A percentile compares a stretch with the other conserved stretches of the same genome.
These are phyloP conservation scores for Tanypteryx hageni DNA, from an alignment of 2,888 invertebrate species.

Conservation along the genomic window DNA sequence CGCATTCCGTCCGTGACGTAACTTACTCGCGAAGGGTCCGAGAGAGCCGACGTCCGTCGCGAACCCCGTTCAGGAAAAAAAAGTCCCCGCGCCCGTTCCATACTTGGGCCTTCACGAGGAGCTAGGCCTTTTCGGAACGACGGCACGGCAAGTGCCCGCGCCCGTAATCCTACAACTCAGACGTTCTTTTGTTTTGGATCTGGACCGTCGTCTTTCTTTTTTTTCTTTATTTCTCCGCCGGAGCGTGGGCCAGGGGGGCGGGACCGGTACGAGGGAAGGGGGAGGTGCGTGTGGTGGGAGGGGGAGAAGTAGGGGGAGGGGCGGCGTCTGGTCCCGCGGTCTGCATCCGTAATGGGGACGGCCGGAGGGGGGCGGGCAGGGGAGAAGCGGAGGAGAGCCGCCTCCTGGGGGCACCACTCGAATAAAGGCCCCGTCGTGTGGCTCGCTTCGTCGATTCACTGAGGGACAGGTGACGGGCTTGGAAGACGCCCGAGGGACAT, in stretches of 20 bases:
- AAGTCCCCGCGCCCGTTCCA: too few species aligned
- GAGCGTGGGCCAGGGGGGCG: too few species aligned
- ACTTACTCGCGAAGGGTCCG: too few species aligned
- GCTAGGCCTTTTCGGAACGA: neutral
- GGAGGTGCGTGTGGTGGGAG: neutral
- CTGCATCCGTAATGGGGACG: constrained; percentile 16
- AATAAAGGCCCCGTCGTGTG: constrained; percentile 9
- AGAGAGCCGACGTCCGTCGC: too few species aligned
- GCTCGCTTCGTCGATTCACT: neutral
- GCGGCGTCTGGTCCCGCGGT: constrained; percentile 23
- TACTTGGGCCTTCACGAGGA: too few species aligned
- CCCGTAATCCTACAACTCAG: neutral
- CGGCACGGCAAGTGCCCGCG: neutral
- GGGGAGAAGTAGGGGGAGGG: neutral
- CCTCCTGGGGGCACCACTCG: neutral
- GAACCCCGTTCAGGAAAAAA: too few species aligned
- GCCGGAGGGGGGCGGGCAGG: neutral
- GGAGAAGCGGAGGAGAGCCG: neutral
- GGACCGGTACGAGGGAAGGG: too few species aligned
- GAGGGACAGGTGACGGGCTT: neutral
- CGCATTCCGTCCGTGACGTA: too few species aligned
- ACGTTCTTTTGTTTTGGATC: constrained; percentile 4
- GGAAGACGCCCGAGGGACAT: neutral
- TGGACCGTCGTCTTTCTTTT: constrained; percentile 16
- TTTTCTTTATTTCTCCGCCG: too few species aligned